Base-by-base conservation (phyloP, 2,113 vertebrate species). In the Brachyhypopomus gauderio region DNA sequence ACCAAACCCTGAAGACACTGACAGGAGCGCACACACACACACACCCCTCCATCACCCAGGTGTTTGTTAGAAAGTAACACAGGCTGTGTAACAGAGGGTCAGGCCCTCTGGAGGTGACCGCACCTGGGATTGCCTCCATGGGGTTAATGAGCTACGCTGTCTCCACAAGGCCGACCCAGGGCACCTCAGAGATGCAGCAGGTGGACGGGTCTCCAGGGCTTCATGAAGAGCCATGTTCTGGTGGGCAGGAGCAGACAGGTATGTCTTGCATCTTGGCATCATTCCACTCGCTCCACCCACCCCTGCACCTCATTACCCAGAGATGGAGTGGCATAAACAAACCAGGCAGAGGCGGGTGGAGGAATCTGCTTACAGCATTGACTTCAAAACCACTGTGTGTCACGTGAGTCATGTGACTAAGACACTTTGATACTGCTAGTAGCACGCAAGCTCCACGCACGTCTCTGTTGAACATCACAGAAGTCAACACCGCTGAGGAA, bases 221-320 rank as follows among this genome's bases (percentile, higher is more conserved):
- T 11, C 52, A 48, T 22, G 22, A 22, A 58, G 79, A 81, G 23
- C 23, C 60, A 62, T 76, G 64, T 71, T 59, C 48, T 3, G 48
- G 19, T 34, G 70, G 73, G 76, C 48, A 72, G 62, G 25, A 67
- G 55, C 34, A 62, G 71, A 83, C 70, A 77, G 36, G 23, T 0
- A 9, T 58, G 25, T 74, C 60, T 58, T 69, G 74, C 71, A 45
- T 79, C 70, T 36, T 79, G 82, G 77, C 71, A 45, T 78, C 34
- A 38, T 23, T 62, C 70, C 82, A 74, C 52, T 20, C 16, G 0
- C 9, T 41, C 17, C 41, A 45, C 34, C 25, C 60, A 59, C 14
- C 6, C 59, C 27, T 56, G 14, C 23, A 4, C 25, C 52, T 78
- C 58, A 55, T 75, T 38, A 41, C 45, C 62, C 34, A 41, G 52